Evolutionary conservation across 2,113 vertebrate species (phyloP).

Genomic region (Oryzias javanicus): DNA sequence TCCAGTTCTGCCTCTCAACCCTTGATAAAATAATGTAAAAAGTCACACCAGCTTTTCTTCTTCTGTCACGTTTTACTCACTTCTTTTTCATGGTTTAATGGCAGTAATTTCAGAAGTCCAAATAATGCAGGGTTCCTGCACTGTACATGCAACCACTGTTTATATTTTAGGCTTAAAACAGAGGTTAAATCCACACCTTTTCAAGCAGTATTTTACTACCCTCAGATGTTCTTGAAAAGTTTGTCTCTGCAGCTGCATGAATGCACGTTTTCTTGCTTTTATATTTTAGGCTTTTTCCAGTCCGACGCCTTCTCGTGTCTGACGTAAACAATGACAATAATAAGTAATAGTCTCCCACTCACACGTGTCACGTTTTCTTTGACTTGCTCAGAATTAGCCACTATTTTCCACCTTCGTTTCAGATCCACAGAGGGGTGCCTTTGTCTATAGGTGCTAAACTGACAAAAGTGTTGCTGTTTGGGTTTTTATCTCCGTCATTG

Average conservation of each 20-base stretch:
- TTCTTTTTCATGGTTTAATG: conserved; percentile 26
- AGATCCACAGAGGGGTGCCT: conserved; percentile 34
- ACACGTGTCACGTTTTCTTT: conserved; percentile 46
- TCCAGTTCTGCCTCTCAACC: conserved; percentile 27
- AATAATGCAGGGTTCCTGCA: conserved; percentile 36
- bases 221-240: conserved; percentile 44
- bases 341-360: conserved; percentile 38
- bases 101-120: conserved; percentile 42
- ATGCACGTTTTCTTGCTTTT: conserved; percentile 29
- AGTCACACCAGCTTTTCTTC: conserved; percentile 23
- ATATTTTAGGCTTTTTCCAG: conserved; percentile 20
- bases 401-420: conserved; percentile 43
- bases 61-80: conserved; percentile 34
- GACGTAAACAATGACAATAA: conserved; percentile 32
- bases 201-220: conserved; percentile 49
- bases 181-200: conserved; percentile 58
- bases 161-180: conserved; percentile 53
- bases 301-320: conserved; percentile 12
- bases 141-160: conserved; percentile 38
- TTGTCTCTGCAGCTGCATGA: conserved; percentile 41
- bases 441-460: conserved; percentile 57
- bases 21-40: conserved; percentile 39
- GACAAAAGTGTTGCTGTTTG: conserved; percentile 59
- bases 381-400: conserved; percentile 30
- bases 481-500: conserved; percentile 66